phyloP scores from a whole-genome alignment of 2,888 invertebrate genomes.

The Conomelus anceps region DNA sequence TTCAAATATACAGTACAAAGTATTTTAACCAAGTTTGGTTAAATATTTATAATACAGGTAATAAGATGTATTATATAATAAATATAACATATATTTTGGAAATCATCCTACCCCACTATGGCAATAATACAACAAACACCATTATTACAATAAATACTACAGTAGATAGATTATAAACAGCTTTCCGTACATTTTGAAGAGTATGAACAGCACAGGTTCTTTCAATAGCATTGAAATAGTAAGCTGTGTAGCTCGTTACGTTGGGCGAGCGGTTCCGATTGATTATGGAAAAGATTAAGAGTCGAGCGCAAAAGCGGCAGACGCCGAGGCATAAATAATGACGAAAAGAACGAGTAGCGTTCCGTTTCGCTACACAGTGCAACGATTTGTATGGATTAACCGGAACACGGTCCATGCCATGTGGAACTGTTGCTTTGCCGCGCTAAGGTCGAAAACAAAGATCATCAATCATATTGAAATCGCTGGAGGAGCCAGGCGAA shows the following conservation, averaged over 20 bases:
- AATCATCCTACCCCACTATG: too few relatives aligned
- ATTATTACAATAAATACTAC: too few relatives aligned
- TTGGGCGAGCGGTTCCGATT: neutral
- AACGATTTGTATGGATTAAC: neutral
- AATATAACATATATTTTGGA: too few relatives aligned
- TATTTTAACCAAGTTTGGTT: too few relatives aligned
- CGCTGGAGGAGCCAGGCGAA: neutral
- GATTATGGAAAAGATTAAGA: neutral
- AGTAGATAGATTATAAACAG: too few relatives aligned
- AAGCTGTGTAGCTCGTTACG: neutral
- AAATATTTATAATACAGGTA: too few relatives aligned
- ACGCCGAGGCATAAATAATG: neutral
- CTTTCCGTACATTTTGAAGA: neutral
- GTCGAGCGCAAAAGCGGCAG: neutral
- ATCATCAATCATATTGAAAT: constrained; percentile 11
- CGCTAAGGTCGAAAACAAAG: constrained; percentile 6
- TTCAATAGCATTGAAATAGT: neutral
- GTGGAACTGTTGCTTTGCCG: neutral
- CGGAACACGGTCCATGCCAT: neutral
- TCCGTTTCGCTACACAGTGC: neutral
- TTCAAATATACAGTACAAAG: too few relatives aligned
- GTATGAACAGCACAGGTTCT: neutral
- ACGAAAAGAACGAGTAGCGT: neutral
- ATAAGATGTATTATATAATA: too few relatives aligned
- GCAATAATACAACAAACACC: too few relatives aligned